phyloP scores from a whole-genome alignment of 2,113 vertebrate species.

The Sebastes schlegelii region DNA sequence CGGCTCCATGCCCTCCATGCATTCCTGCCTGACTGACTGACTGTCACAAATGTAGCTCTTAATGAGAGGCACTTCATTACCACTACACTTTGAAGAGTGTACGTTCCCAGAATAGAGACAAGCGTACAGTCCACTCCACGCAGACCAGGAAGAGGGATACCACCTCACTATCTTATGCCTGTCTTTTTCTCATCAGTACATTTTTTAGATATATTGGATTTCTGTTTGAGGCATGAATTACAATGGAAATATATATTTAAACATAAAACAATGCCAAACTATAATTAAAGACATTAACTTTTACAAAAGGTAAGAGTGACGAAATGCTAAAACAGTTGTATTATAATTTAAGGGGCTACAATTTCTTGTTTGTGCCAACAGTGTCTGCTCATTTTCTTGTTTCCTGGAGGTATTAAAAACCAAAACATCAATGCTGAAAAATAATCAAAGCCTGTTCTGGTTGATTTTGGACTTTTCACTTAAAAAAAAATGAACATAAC shows the following conservation, averaged over 20 bases:
- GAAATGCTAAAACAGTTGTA: slow-evolving; percentile 5
- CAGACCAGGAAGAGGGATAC: slow-evolving; percentile 47
- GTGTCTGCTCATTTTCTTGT: not conserved
- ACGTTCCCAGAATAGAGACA: slow-evolving; percentile 67
- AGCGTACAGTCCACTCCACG: slow-evolving; percentile 44
- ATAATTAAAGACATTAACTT: not conserved
- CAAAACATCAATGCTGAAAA: slow-evolving; percentile 30
- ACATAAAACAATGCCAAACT: slow-evolving; percentile 4
- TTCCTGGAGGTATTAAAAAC: slow-evolving; percentile 16
- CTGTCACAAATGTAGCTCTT: slow-evolving; percentile 76
- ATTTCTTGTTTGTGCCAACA: not conserved
- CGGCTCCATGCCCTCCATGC: slow-evolving; percentile 55
- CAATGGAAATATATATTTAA: slow-evolving; percentile 7
- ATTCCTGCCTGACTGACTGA: slow-evolving; percentile 70
- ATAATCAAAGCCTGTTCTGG: slow-evolving; percentile 16
- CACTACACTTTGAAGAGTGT: slow-evolving; percentile 68
- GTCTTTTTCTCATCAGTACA: slow-evolving; percentile 39
- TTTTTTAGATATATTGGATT: not conserved
- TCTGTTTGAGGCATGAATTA: slow-evolving; percentile 1
- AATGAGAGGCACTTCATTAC: slow-evolving; percentile 79
- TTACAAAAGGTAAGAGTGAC: not conserved
- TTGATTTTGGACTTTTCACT: slow-evolving; percentile 20
- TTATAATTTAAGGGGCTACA: slow-evolving; percentile 4
- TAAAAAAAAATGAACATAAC: not conserved
- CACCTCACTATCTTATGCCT: slow-evolving; percentile 23